These are phyloP conservation scores for Gymnarchus niloticus DNA, from an alignment of 2,113 vertebrate species.

Conservation along the genomic window DNA sequence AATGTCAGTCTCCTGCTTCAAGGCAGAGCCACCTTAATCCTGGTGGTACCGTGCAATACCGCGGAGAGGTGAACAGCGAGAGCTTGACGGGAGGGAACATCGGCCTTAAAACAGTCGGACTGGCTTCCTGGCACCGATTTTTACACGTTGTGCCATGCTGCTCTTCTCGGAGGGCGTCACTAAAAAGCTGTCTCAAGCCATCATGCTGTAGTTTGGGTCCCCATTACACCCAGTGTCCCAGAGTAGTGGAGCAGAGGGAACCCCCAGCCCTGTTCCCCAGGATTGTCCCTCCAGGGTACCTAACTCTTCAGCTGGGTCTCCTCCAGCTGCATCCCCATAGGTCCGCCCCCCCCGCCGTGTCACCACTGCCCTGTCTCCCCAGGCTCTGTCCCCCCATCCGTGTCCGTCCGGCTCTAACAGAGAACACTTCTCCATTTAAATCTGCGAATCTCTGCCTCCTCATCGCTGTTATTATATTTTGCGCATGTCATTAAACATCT, in stretches of 20 bases:
- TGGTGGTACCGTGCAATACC: conserved; percentile 23
- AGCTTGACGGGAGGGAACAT: no score
- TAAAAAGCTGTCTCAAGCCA: no score
- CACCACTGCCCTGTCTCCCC: not conserved
- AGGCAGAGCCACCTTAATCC: conserved; percentile 15
- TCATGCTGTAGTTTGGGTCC: no score
- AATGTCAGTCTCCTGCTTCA: conserved; percentile 26
- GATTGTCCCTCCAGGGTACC: no score
- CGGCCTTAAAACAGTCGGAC: no score
- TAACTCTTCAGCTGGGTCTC: not conserved
- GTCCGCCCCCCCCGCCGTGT: not conserved
- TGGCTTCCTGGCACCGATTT: no score
- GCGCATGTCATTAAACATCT: conserved; percentile 5
- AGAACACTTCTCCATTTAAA: not conserved
- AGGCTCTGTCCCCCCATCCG: not conserved
- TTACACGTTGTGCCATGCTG: not conserved
- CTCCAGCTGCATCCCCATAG: not conserved
- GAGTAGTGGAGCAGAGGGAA: no score
- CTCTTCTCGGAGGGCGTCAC: no score
- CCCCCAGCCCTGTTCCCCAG: not conserved
- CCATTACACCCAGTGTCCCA: no score
- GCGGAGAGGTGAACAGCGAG: no score
- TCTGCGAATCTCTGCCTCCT: not conserved
- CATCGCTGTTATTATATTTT: not conserved
- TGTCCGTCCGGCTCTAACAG: no score